A percentile compares a stretch with the other conserved stretches of the same genome.
These are phyloP conservation scores for Nephrotoma guestfalica DNA, from an alignment of 2,888 invertebrate genomes.

Conservation along the genomic window DNA sequence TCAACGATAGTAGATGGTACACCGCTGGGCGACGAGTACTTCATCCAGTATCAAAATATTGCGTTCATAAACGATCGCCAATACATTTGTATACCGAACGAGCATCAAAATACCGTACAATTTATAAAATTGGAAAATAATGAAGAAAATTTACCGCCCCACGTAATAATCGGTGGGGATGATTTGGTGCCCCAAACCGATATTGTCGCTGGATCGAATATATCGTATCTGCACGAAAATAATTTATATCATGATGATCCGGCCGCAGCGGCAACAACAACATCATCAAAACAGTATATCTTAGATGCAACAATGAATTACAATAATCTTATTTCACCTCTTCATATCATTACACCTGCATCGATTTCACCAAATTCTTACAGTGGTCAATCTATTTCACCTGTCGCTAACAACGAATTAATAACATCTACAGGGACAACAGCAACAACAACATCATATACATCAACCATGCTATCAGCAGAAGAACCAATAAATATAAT, in stretches of 20 bases:
- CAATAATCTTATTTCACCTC: slow-evolving; percentile 5
- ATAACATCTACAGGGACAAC: not conserved
- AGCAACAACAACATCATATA: not conserved
- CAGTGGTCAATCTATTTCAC: slow-evolving; percentile 13
- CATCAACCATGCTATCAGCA: not conserved
- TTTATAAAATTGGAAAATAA: not conserved
- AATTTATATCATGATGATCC: not conserved
- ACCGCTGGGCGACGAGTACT: not conserved
- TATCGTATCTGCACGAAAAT: not conserved
- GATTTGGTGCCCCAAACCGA: not conserved
- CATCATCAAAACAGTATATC: not conserved
- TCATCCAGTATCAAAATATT: not conserved
- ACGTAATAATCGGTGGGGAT: not conserved
- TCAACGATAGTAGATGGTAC: not conserved
- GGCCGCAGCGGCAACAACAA: not conserved
- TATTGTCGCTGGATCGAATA: not conserved
- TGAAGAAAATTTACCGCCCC: not conserved
- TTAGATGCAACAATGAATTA: not conserved
- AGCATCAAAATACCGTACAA: not conserved
- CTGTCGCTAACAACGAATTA: slow-evolving; percentile 6
- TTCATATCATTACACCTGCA: slow-evolving; percentile 12
- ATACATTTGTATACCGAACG: slow-evolving; percentile 39
- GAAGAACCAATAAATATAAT: not conserved
- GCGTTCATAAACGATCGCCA: slow-evolving; percentile 34
- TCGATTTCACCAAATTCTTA: slow-evolving; percentile 13